A percentile compares a stretch with the other conserved stretches of the same genome.
Evolutionary conservation across 2,113 vertebrate species (phyloP).

Genomic region (Muscicapa adusta): DNA sequence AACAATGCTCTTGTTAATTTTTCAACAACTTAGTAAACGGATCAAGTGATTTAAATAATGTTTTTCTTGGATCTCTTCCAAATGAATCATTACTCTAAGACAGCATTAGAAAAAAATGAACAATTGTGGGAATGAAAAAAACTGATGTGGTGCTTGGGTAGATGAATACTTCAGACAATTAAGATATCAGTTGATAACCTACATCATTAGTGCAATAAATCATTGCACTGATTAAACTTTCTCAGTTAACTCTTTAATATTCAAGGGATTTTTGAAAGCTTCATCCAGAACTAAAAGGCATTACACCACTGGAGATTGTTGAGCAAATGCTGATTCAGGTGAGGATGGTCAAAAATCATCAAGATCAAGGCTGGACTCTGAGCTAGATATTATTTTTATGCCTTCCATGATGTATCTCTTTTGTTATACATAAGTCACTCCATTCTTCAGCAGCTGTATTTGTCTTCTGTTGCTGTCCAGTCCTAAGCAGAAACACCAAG

Average conservation of each 20-base stretch:
- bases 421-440: not conserved
- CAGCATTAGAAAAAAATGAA: not conserved
- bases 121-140: constrained; percentile 15
- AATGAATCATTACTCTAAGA: not conserved
- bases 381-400: not conserved
- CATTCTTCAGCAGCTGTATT: not conserved
- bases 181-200: not conserved
- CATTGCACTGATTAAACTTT: not conserved
- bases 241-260: not conserved
- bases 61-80: not conserved
- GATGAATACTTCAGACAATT: not conserved
- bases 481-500: not conserved
- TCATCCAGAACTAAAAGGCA: not conserved
- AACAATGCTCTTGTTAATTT: constrained; percentile 17
- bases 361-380: not conserved
- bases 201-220: not conserved
- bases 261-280: not conserved
- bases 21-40: constrained; percentile 7
- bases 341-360: not conserved
- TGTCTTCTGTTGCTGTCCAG: not conserved
- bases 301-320: not conserved
- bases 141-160: not conserved
- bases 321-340: not conserved
- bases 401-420: rapidly evolving
- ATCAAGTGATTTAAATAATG: constrained; percentile 34